These are phyloP conservation scores for Trichonephila clavata DNA, from an alignment of 1,140 invertebrate genomes.

Conservation along the genomic window DNA sequence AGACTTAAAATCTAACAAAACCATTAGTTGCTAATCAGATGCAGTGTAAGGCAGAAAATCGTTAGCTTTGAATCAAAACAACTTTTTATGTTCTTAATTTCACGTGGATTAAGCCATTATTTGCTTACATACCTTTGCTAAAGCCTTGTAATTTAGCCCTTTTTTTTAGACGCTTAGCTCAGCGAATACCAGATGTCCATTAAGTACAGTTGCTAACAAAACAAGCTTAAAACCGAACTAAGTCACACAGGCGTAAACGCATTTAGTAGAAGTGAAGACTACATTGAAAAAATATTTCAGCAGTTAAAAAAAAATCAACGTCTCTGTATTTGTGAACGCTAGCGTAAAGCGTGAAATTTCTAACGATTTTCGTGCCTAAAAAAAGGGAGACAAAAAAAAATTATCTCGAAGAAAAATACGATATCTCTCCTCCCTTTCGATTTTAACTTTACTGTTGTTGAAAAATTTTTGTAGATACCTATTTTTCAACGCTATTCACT, in stretches of 20 bases:
- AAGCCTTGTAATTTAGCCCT: slow-evolving; percentile 24
- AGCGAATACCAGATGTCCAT: slow-evolving; percentile 70
- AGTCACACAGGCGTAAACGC: slow-evolving; percentile 58
- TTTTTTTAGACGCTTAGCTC: slow-evolving; percentile 34
- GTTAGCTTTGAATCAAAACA: slow-evolving; percentile 50
- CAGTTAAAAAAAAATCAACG: slow-evolving; percentile 39
- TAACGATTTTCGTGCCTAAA: slow-evolving; percentile 64
- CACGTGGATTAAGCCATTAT: slow-evolving; percentile 64
- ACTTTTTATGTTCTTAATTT: slow-evolving; percentile 55
- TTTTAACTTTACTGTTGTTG: slow-evolving; percentile 60
- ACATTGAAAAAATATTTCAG: slow-evolving; percentile 73
- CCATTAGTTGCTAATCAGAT: slow-evolving; percentile 33
- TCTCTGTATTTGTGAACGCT: slow-evolving; percentile 65
- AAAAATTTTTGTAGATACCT: slow-evolving; percentile 70
- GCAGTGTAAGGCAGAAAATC: slow-evolving; percentile 35
- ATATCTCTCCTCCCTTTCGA: slow-evolving; percentile 44
- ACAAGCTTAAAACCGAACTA: slow-evolving; percentile 68
- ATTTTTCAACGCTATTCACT: slow-evolving; percentile 73
- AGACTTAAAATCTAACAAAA: slow-evolving; percentile 12
- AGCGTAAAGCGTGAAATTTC: slow-evolving; percentile 76
- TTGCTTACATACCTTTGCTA: slow-evolving; percentile 55
- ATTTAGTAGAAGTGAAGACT: slow-evolving; percentile 62
- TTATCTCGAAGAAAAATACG: slow-evolving; percentile 26
- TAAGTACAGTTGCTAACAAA: slow-evolving; percentile 71
- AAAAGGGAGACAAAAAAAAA: slow-evolving; percentile 26